These are phyloP conservation scores for Manacus vitellinus DNA, from an alignment of 2,113 vertebrate genomes.

Conservation along the genomic window DNA sequence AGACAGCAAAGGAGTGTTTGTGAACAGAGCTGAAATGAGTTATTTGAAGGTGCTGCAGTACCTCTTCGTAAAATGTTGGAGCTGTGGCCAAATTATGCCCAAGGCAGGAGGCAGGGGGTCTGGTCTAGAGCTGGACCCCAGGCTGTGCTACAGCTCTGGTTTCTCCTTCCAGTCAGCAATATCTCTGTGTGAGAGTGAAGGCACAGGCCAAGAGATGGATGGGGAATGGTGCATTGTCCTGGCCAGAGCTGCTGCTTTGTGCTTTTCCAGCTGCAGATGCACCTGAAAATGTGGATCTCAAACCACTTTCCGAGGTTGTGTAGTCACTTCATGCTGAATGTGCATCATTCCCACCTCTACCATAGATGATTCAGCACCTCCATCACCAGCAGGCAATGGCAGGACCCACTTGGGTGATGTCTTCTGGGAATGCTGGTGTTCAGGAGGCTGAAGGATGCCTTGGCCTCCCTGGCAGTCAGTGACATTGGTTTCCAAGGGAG, in stretches of 20 bases:
- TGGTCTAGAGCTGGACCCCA: background rate
- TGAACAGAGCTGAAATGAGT: background rate
- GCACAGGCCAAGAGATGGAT: background rate
- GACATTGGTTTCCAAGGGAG: background rate
- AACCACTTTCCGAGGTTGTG: background rate
- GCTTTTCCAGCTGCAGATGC: background rate
- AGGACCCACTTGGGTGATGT: background rate
- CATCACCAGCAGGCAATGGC: accelerated
- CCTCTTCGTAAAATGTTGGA: accelerated
- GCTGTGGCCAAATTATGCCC: background rate
- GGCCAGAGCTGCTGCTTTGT: background rate
- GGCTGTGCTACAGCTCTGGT: background rate
- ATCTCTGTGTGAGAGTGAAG: background rate
- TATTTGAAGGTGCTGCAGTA: background rate
- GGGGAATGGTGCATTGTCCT: background rate
- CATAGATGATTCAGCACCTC: background rate
- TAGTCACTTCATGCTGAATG: background rate
- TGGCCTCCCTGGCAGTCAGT: background rate
- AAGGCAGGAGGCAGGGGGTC: background rate
- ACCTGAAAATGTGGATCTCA: background rate
- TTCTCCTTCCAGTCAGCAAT: background rate
- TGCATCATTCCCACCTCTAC: background rate
- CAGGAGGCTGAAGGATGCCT: background rate
- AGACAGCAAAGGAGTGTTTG: background rate
- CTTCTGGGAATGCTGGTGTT: background rate